Evolutionary conservation across 2,113 vertebrate genomes (phyloP), one percentile per base, ranked within the genome.

Genomic region (Argyrosomus japonicus): DNA sequence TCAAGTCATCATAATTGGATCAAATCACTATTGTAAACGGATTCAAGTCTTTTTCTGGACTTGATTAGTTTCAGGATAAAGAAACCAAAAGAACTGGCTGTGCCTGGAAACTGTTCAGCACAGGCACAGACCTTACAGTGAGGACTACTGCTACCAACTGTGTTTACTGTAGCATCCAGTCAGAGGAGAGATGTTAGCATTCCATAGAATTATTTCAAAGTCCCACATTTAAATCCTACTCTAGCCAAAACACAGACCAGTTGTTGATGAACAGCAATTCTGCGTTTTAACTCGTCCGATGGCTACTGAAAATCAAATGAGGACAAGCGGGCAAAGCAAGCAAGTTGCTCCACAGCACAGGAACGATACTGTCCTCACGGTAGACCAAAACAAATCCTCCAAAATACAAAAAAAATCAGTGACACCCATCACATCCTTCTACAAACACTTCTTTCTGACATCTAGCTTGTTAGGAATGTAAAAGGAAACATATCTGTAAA

Each of bases 401-500:
- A 18, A 9, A 32, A 79, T 18, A 25, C 40, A 36, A 21, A 45
- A 45, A 32, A 60, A 17, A 36, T 36, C 36, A 32, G 6, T n/a
- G 25, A 56, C 25, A 4, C 36, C 9, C 27, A 63, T 50, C 48
- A 68, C n/a, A 60, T 67, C 18, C 27, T 65, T 67, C 75, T 47
- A 12, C 70, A 45, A 1, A 32, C 58, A 53, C 48, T 58, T 62
- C 32, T n/a, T 0, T 72, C 18, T 57, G 51, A 82, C 32, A 40
- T 45, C 47, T 68, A 77, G 82, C 47, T 69, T 51, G 50, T 54
- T 64, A 83, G 76, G 27, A 76, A 77, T 75, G 47, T 67, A 68
- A 85, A 79, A 80, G 68, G 84, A 85, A 68, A 78, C 76, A 84
- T 81, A 91, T 92, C 89, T 92, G 87, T 92, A 87, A 90, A 92